A percentile compares a stretch with the other conserved stretches of the same genome.
Evolutionary conservation across 2,797 vertebrate species (phyloP).

Genomic region (Lacerta viridis): DNA sequence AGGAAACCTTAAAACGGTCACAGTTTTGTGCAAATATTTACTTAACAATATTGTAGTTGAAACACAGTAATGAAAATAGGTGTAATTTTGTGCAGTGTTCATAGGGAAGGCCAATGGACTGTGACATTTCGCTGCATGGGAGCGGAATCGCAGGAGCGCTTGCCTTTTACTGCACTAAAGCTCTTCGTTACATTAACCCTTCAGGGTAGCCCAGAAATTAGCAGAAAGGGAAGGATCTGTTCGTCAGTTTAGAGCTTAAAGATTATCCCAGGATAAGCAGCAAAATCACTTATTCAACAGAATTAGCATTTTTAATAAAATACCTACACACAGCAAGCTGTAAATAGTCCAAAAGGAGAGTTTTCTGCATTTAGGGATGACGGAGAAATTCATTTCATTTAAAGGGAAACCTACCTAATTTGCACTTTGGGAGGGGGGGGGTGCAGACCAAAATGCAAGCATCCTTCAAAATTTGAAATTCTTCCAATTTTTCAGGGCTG

Average conservation of each 20-base stretch:
- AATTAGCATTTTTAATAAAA: neutral
- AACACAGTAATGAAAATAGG: constrained; percentile 79
- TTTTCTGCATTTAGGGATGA: no score
- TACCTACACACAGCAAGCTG: neutral
- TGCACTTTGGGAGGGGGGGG: no score
- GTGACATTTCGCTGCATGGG: constrained; percentile 67
- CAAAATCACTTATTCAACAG: constrained; percentile 55
- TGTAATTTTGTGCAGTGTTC: constrained; percentile 73
- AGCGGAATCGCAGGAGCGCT: constrained; percentile 59
- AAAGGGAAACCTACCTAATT: no score
- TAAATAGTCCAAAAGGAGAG: neutral
- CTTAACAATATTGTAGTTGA: constrained; percentile 83
- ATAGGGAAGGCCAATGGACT: constrained; percentile 73
- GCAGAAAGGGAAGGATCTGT: constrained; percentile 47
- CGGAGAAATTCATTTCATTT: no score
- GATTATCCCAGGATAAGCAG: constrained; percentile 42
- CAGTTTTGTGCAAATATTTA: constrained; percentile 90
- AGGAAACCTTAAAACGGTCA: constrained; percentile 82
- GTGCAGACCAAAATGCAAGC: no score
- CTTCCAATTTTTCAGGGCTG: no score
- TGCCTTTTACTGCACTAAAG: constrained; percentile 81
- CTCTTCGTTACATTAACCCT: constrained; percentile 59
- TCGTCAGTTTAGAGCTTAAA: constrained; percentile 46
- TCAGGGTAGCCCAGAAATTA: constrained; percentile 60
- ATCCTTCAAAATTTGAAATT: no score